A percentile compares a stretch with the other conserved stretches of the same genome.
Conservation (phyloP, 2,797 vertebrate species). For the Pyrocephalus nanus region DNA sequence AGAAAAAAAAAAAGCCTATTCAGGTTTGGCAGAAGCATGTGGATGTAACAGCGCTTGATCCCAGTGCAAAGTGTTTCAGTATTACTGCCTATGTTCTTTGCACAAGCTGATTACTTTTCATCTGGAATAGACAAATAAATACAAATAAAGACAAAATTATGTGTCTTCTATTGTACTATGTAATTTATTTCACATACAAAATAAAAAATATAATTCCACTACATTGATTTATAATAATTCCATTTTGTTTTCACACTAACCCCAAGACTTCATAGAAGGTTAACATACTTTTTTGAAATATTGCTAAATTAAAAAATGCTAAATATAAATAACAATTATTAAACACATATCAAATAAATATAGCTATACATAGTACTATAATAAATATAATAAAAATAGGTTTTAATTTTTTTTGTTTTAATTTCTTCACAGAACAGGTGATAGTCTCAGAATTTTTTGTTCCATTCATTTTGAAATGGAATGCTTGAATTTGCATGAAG, state of each 20-base stretch:
- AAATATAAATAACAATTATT: neutral
- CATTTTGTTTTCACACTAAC: neutral
- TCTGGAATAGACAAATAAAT: neutral
- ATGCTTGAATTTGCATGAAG: neutral
- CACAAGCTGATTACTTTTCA: neutral
- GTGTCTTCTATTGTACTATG: neutral
- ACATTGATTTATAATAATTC: neutral
- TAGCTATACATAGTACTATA: neutral
- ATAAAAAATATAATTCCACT: neutral
- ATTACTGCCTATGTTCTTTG: neutral
- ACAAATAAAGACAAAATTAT: neutral
- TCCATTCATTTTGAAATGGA: neutral
- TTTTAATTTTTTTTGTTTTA: neutral
- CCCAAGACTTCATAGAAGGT: neutral
- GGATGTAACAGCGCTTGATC: neutral
- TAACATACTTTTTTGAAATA: neutral
- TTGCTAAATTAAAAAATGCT: neutral
- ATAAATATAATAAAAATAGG: neutral
- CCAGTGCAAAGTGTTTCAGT: neutral
- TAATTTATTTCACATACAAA: neutral
- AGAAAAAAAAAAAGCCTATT: neutral
- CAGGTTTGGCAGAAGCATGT: neutral
- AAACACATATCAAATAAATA: neutral
- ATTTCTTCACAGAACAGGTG: neutral
- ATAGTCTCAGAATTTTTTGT: neutral